A percentile compares a stretch with the other conserved stretches of the same genome.
These are phyloP conservation scores for Microtus montanus DNA, from an alignment of 2,113 vertebrate genomes.

Conservation along the genomic window DNA sequence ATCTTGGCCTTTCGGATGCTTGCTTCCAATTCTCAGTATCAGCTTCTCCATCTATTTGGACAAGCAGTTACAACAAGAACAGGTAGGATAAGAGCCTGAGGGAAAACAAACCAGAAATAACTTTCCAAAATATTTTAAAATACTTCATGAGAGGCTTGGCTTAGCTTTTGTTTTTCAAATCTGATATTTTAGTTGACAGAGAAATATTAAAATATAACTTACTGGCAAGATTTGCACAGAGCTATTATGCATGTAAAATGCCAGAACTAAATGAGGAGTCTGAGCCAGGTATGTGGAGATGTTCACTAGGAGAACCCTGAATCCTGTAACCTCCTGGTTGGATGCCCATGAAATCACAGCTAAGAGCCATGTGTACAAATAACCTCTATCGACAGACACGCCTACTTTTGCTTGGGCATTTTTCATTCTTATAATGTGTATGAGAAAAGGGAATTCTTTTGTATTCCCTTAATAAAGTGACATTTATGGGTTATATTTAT, in stretches of 20 bases:
- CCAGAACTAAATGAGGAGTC: conserved; percentile 25
- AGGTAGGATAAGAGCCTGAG: not conserved
- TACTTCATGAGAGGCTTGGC: conserved; percentile 2
- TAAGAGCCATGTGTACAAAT: not conserved
- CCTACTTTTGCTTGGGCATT: not conserved
- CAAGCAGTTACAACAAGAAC: not conserved
- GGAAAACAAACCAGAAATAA: not conserved
- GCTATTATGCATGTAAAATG: not conserved
- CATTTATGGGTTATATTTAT: conserved; percentile 53
- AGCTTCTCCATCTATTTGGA: not conserved
- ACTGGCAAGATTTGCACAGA: not conserved
- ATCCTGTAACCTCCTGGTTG: not conserved
- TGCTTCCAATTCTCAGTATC: not conserved
- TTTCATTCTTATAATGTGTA: conserved; percentile 5
- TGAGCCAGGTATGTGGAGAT: not conserved
- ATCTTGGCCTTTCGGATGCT: not conserved
- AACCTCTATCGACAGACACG: not conserved
- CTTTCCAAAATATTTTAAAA: conserved; percentile 54
- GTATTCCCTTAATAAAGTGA: conserved; percentile 56
- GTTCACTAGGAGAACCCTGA: not conserved
- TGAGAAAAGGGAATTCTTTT: conserved; percentile 35
- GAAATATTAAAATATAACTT: conserved; percentile 42
- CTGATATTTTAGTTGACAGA: conserved; percentile 27
- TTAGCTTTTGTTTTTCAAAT: conserved; percentile 48
- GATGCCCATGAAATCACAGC: not conserved